phyloP scores from a whole-genome alignment of 2,113 vertebrate species.

The Copsychus sechellarum region DNA sequence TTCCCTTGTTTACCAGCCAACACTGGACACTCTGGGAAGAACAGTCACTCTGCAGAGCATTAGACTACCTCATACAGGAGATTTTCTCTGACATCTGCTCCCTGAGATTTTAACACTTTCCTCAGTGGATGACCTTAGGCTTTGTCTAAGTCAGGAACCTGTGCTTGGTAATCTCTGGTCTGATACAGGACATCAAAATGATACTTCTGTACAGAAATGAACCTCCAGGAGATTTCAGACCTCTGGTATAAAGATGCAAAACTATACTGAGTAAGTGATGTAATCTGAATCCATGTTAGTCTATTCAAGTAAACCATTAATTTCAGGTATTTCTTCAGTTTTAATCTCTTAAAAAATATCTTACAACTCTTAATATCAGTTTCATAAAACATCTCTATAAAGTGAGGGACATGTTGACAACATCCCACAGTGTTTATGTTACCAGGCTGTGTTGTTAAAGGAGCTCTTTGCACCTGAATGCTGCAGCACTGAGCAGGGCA shows the following conservation, averaged over 20 bases:
- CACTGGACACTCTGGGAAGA: not conserved
- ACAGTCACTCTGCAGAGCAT: not conserved
- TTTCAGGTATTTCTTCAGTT: not conserved
- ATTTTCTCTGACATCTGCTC: not conserved
- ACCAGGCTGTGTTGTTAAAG: rapidly evolving
- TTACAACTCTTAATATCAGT: not conserved
- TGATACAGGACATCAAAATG: not conserved
- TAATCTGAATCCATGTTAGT: not conserved
- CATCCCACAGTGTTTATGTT: not conserved
- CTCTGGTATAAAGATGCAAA: not conserved
- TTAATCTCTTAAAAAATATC: not conserved
- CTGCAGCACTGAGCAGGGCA: not conserved
- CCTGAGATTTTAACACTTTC: not conserved
- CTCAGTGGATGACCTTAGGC: rapidly evolving
- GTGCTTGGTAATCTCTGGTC: not conserved
- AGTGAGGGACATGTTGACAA: not conserved
- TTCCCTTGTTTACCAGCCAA: not conserved
- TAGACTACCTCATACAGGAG: not conserved
- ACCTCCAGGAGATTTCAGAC: not conserved
- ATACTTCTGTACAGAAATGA: not conserved
- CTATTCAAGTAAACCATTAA: not conserved
- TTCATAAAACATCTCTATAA: not conserved
- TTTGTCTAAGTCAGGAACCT: not conserved
- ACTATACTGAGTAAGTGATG: not conserved
- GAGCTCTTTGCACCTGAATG: not conserved